Evolutionary conservation across 2,797 vertebrate genomes (phyloP).

Genomic region (Falco columbarius): DNA sequence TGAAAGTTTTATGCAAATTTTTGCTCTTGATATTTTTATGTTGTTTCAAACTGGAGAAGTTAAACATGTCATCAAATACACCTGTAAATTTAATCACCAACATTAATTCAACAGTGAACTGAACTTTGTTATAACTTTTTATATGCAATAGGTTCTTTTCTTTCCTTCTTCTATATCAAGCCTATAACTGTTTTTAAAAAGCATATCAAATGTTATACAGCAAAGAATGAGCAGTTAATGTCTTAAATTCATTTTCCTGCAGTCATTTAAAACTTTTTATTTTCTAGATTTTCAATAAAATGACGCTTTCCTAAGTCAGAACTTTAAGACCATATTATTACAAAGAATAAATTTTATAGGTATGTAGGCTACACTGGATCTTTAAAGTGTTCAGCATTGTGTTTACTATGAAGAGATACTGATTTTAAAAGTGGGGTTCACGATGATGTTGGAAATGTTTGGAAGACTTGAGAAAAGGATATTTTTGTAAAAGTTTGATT

Average conservation of each 20-base stretch:
- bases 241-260: slow-evolving; percentile 33
- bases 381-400: slow-evolving; percentile 5
- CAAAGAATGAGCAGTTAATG: slow-evolving; percentile 21
- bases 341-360: slow-evolving; percentile 59
- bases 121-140: slow-evolving; percentile 48
- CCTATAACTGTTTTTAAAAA: slow-evolving; percentile 5
- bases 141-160: background rate
- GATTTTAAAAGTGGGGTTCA: slow-evolving; percentile 11
- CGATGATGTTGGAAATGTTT: background rate
- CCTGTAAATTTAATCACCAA: background rate
- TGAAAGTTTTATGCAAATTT: background rate
- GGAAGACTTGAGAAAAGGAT: background rate
- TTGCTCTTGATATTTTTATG: background rate
- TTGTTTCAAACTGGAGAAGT: background rate
- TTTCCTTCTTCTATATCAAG: background rate
- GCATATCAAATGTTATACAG: background rate
- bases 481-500: background rate
- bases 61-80: background rate
- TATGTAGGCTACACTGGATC: slow-evolving; percentile 22
- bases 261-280: slow-evolving; percentile 32
- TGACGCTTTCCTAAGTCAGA: slow-evolving; percentile 46
- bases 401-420: slow-evolving; percentile 7
- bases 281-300: slow-evolving; percentile 66
- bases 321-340: slow-evolving; percentile 62
- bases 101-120: background rate